These are phyloP conservation scores for Drosophila punjabiensis DNA, from an alignment of 1,140 invertebrate genomes.

Conservation along the genomic window DNA sequence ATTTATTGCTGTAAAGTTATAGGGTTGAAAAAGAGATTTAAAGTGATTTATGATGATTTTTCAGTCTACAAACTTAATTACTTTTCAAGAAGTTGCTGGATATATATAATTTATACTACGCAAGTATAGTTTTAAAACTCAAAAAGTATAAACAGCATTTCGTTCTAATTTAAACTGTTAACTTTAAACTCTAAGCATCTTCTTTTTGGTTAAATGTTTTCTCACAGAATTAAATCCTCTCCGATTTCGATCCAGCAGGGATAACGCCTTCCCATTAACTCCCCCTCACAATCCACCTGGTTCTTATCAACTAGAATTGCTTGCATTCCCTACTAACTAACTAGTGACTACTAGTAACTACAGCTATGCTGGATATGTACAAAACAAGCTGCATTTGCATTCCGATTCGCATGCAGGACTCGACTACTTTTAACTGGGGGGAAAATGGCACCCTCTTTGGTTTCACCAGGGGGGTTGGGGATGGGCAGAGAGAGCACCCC, in stretches of 20 bases:
- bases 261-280: background rate
- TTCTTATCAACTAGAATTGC: constrained; percentile 70
- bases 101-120: background rate
- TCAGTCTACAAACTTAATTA: background rate
- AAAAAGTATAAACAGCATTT: too few species aligned
- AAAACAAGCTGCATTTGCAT: constrained; percentile 40
- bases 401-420: constrained; percentile 32
- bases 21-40: constrained; percentile 4
- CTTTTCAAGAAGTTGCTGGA: background rate
- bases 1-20: background rate
- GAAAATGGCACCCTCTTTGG: constrained; percentile 49
- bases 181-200: background rate
- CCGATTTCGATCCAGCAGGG: background rate
- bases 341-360: constrained; percentile 44
- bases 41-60: background rate
- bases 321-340: constrained; percentile 39
- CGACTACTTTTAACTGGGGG: constrained; percentile 30
- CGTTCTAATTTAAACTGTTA: background rate
- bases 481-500: constrained; percentile 15
- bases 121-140: too few species aligned
- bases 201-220: background rate
- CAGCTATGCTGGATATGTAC: constrained; percentile 44
- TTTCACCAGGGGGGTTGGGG: background rate
- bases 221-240: background rate
- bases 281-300: constrained; percentile 8